phyloP scores from a whole-genome alignment of 1,140 invertebrate genomes.

The Aradophagus sp. region DNA sequence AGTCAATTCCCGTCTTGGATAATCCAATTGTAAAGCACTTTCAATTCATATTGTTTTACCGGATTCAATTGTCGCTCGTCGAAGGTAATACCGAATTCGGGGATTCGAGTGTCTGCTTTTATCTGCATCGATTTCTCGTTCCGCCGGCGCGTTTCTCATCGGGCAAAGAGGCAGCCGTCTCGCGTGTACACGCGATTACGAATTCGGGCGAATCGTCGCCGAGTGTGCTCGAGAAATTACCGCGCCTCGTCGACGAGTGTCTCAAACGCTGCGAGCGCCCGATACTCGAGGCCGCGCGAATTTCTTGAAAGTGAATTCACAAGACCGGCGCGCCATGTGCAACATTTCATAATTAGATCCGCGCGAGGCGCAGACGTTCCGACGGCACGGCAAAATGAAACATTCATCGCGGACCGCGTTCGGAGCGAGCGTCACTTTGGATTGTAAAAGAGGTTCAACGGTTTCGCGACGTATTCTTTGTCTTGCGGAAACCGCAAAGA shows the following conservation, averaged over 20 bases:
- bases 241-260: slow-evolving; percentile 48
- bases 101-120: slow-evolving; percentile 19
- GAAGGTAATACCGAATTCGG: slow-evolving; percentile 21
- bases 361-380: slow-evolving; percentile 11
- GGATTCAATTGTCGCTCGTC: neutral
- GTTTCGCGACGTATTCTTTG: no score
- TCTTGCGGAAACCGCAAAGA: no score
- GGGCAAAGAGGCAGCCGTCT: slow-evolving; percentile 20
- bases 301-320: slow-evolving; percentile 52
- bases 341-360: slow-evolving; percentile 49
- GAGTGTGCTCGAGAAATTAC: slow-evolving; percentile 56
- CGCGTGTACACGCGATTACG: slow-evolving; percentile 43
- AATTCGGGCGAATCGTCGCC: slow-evolving; percentile 47
- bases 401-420: no score
- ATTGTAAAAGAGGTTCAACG: no score
- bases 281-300: slow-evolving; percentile 46
- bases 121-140: slow-evolving; percentile 38
- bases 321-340: slow-evolving; percentile 36
- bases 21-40: no score
- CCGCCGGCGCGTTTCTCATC: slow-evolving; percentile 25
- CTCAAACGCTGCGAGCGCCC: slow-evolving; percentile 51
- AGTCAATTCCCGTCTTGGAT: no score
- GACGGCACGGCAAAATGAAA: slow-evolving; percentile 12
- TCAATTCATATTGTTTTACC: no score
- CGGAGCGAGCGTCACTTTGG: no score